Percentiles rank a stretch among this genome's conserved stretches.
These are phyloP conservation scores for Chrysopilus asiliformis DNA, from an alignment of 2,888 invertebrate species.

Conservation along the genomic window DNA sequence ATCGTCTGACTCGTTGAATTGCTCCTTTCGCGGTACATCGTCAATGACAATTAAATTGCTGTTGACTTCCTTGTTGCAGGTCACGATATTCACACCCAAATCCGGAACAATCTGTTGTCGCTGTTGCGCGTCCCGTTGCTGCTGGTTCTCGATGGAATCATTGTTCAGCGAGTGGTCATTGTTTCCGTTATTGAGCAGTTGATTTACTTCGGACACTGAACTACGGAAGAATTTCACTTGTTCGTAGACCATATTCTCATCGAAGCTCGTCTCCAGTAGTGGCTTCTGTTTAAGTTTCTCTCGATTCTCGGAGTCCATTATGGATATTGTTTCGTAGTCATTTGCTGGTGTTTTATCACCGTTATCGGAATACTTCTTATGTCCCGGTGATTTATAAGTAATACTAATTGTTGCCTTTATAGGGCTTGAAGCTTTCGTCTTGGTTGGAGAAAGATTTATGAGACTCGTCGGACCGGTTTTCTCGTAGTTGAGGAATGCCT, in stretches of 20 bases:
- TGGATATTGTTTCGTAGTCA: constrained; percentile 24
- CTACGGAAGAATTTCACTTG: constrained; percentile 62
- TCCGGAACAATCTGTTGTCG: constrained; percentile 14
- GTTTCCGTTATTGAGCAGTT: constrained; percentile 33
- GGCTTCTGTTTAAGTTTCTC: constrained; percentile 19
- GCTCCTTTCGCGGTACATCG: constrained; percentile 10
- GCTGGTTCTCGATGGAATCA: constrained; percentile 3
- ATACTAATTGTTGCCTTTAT: constrained; percentile 59
- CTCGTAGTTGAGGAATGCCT: constrained; percentile 19
- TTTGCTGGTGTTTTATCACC: constrained; percentile 34
- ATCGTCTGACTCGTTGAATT: constrained; percentile 20
- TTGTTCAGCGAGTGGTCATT: constrained; percentile 7
- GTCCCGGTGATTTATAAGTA: constrained; percentile 51
- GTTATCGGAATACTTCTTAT: constrained; percentile 29
- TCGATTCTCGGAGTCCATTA: constrained; percentile 6
- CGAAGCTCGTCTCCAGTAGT: constrained; percentile 45
- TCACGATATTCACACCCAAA: constrained; percentile 14
- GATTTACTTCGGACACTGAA: constrained; percentile 63
- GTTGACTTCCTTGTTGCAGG: constrained; percentile 13
- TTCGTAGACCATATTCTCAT: constrained; percentile 48
- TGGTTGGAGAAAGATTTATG: constrained; percentile 4
- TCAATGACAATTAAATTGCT: constrained; percentile 17
- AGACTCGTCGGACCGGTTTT: constrained; percentile 16
- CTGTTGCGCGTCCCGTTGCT: no score
- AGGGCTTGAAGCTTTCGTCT: constrained; percentile 40